phyloP scores from a whole-genome alignment of 2,797 vertebrate species.

The Sebastes baramenuke region DNA sequence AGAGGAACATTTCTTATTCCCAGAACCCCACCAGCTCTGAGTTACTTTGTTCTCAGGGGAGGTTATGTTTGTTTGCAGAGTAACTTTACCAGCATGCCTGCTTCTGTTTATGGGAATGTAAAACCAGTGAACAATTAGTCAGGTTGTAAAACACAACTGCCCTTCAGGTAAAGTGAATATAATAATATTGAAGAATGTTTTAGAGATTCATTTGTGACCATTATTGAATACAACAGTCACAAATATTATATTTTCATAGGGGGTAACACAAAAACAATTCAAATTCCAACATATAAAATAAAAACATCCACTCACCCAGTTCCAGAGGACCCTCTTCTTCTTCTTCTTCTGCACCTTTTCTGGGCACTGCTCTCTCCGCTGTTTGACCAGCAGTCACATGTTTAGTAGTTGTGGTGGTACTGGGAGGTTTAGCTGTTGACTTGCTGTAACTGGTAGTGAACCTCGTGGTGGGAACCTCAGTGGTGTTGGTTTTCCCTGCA shows the following conservation, averaged over 20 bases:
- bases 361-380: constrained; percentile 4
- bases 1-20: not conserved
- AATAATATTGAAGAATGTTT: not conserved
- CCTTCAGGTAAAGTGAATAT: not conserved
- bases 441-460: constrained; percentile 9
- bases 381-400: constrained; percentile 29
- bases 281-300: not conserved
- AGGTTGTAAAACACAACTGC: not conserved
- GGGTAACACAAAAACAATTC: not conserved
- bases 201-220: not conserved
- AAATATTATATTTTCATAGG: not conserved
- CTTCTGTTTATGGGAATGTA: not conserved
- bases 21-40: not conserved
- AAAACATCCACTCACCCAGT: constrained; percentile 59
- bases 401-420: constrained; percentile 23
- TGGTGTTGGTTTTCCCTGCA: constrained; percentile 7
- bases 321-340: constrained; percentile 52
- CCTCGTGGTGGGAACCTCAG: constrained; percentile 17
- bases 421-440: constrained; percentile 20
- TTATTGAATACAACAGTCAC: not conserved
- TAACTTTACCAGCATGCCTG: not conserved
- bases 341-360: constrained; percentile 8
- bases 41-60: not conserved
- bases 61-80: not conserved
- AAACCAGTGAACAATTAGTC: not conserved